phyloP scores from a whole-genome alignment of 2,113 vertebrate species.

The Rhabdomys dilectus region DNA sequence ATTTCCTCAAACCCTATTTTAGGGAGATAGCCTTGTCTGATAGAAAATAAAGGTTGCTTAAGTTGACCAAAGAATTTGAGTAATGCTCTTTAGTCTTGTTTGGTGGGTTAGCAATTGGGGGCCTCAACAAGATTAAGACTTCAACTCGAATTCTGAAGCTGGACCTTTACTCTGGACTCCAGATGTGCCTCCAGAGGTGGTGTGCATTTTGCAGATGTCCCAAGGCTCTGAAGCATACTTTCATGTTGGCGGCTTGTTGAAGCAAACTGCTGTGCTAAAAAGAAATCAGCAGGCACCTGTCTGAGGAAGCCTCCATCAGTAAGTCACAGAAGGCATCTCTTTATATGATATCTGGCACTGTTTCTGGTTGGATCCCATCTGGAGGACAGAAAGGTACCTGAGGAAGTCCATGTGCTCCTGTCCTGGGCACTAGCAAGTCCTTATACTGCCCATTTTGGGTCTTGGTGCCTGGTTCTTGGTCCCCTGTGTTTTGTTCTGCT shows the following conservation, averaged over 20 bases:
- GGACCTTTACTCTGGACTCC: not conserved
- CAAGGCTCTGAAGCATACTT: not conserved
- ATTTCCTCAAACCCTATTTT: not conserved
- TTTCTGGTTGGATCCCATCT: not conserved
- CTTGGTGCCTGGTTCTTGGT: not conserved
- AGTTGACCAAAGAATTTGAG: not conserved
- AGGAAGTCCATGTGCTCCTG: not conserved
- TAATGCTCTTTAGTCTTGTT: not conserved
- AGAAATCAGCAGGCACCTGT: not conserved
- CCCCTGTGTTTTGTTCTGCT: not conserved
- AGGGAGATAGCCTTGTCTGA: not conserved
- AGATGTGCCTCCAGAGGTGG: not conserved
- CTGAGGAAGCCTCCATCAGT: not conserved
- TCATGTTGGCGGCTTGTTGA: not conserved
- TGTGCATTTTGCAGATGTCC: not conserved
- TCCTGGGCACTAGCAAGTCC: not conserved
- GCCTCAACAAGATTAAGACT: not conserved
- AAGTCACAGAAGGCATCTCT: not conserved
- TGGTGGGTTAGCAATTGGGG: not conserved
- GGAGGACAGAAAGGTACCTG: not conserved
- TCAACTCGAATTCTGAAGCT: not conserved
- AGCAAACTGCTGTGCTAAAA: not conserved
- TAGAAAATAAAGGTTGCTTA: not conserved
- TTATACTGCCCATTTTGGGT: not conserved
- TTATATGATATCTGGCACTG: not conserved